A percentile compares a stretch with the other conserved stretches of the same genome.
Conservation (phyloP, 64 coral and sea anemone genomes). For the Dendrophyllia cribrosa region DNA sequence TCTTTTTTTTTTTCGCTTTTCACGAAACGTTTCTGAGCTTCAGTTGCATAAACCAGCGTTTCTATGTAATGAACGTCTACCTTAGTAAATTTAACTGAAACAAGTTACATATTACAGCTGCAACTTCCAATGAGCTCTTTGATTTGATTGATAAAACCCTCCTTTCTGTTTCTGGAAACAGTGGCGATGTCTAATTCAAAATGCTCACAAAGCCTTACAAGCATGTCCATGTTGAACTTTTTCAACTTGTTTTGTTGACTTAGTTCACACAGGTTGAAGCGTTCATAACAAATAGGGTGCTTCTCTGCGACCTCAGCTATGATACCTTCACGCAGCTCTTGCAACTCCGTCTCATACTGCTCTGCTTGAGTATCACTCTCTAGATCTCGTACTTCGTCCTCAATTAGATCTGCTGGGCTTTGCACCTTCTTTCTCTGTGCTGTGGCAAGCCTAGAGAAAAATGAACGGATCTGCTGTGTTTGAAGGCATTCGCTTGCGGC, state of each 20-base stretch:
- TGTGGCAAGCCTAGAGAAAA: constrained; percentile 26
- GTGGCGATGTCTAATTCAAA: neutral
- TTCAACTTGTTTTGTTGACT: constrained; percentile 9
- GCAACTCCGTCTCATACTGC: neutral
- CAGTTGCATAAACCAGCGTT: no score
- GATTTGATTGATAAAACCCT: constrained; percentile 9
- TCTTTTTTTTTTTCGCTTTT: no score
- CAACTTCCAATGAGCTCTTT: constrained; percentile 12
- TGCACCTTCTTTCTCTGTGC: neutral
- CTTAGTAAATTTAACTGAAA: no score
- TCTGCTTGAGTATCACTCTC: constrained; percentile 27
- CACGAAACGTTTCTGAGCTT: no score
- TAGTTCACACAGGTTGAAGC: constrained; percentile 37
- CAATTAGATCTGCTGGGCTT: constrained; percentile 22
- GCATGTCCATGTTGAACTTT: constrained; percentile 22
- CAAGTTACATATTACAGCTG: constrained; percentile 21
- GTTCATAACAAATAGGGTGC: constrained; percentile 30
- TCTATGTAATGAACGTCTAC: no score
- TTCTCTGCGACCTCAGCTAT: neutral
- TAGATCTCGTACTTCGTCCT: constrained; percentile 11
- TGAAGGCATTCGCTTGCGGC: constrained; percentile 28
- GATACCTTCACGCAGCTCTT: neutral
- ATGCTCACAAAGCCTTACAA: constrained; percentile 9
- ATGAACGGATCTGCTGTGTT: constrained; percentile 41
- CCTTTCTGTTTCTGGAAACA: constrained; percentile 16